Percentiles rank a stretch among this genome's conserved stretches.
Evolutionary conservation across 2,113 vertebrate species (phyloP).

Genomic region (Benitochromis conjunctus): DNA sequence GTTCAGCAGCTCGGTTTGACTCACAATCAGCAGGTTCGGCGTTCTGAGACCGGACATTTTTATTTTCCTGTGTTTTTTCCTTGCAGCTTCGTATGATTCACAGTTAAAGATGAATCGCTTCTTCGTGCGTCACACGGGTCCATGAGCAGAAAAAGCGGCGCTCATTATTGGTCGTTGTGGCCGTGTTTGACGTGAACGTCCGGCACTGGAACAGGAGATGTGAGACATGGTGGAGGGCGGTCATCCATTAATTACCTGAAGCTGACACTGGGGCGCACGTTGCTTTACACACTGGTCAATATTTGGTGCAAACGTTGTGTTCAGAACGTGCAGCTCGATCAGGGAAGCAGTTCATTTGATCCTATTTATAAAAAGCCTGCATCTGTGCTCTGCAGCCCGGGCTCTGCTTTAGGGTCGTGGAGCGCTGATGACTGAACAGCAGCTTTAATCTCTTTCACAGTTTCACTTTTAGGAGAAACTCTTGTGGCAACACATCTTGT

Average conservation of each 20-base stretch:
- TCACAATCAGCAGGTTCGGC: neutral
- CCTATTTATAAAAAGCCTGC: too few relatives aligned
- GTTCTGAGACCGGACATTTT: neutral
- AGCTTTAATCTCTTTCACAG: neutral
- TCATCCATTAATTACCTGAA: neutral
- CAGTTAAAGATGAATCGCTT: rapidly evolving
- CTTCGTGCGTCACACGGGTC: neutral
- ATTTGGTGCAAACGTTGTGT: neutral
- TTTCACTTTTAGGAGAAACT: neutral
- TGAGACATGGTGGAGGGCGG: rapidly evolving
- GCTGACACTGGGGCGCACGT: rapidly evolving
- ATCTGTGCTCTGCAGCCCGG: too few relatives aligned
- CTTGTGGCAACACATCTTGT: neutral
- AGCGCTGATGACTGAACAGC: neutral
- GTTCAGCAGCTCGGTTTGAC: rapidly evolving
- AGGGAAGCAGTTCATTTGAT: too few relatives aligned
- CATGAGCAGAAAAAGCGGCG: neutral
- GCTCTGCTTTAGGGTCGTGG: neutral
- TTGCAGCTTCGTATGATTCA: neutral
- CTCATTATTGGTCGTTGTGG: neutral
- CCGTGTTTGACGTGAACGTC: neutral
- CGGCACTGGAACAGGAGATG: neutral
- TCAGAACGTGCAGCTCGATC: neutral
- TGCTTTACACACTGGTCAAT: neutral
- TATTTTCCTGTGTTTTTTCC: neutral